Conservation (phyloP, 2,888 invertebrate genomes). For the Tubiluchus corallicola region DNA sequence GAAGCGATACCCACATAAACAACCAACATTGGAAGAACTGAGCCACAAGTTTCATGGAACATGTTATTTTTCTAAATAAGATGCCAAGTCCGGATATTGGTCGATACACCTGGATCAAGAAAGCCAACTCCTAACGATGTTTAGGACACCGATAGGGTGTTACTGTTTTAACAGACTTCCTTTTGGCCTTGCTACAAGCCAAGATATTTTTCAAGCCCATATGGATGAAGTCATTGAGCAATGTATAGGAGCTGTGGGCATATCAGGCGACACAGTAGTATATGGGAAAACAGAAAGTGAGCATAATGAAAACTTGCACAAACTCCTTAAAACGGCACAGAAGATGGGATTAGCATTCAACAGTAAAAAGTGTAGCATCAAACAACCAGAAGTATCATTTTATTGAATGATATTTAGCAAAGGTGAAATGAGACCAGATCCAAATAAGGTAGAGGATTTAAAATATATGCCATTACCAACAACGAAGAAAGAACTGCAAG, state of each 20-base stretch:
- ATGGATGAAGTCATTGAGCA: neutral
- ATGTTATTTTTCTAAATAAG: conserved; percentile 11
- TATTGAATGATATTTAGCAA: conserved; percentile 4
- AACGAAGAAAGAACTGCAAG: conserved; percentile 12
- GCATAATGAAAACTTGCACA: conserved; percentile 10
- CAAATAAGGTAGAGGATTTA: conserved; percentile 11
- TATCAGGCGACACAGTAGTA: conserved; percentile 11
- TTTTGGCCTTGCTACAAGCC: neutral
- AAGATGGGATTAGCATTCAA: conserved; percentile 13
- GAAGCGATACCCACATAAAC: conserved; percentile 11
- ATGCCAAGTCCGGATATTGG: conserved; percentile 15
- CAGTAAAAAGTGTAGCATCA: conserved; percentile 9
- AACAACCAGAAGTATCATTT: neutral
- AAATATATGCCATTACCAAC: conserved; percentile 11
- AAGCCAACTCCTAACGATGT: neutral
- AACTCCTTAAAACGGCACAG: conserved; percentile 9
- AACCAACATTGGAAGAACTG: conserved; percentile 12
- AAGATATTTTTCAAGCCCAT: neutral
- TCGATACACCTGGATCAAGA: neutral
- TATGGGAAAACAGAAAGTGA: conserved; percentile 8
- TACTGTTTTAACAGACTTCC: neutral
- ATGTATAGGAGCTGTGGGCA: neutral
- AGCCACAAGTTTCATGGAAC: conserved; percentile 11
- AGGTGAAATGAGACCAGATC: conserved; percentile 10
- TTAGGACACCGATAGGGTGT: neutral